Evolutionary conservation across 1,140 invertebrate genomes (phyloP), one percentile per base, ranked within the genome.

Genomic region (Eciton burchellii): DNA sequence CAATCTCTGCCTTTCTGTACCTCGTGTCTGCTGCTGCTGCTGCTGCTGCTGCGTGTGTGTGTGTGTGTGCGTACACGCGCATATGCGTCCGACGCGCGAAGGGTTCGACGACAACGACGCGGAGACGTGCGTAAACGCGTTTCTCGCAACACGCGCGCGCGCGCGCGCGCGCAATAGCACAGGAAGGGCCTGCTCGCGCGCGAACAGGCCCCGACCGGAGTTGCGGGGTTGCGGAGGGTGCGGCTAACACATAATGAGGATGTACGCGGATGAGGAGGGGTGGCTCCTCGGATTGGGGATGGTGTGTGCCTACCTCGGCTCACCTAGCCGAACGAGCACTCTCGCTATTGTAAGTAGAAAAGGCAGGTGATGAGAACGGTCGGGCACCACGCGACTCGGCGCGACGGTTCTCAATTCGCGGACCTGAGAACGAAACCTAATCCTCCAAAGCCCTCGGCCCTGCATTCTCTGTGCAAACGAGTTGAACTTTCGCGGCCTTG

Each of bases 361-460:
- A 90, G 91, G 93, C 93, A 94, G 93, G 93, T 94, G 93, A 94
- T 93, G 93, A 92, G 91, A 92, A 94, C 93, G 92, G 92, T 93
- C 93, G 92, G n/a, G 89, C 83, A 93, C 91, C 92, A 93, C 91
- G 91, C 92, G 93, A 94, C 92, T 93, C 89, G 82, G 73, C 72
- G 54, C 87, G 83, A 89, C 52, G 92, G 92, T 93, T 92, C 91
- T 93, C 92, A 93, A 89, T 86, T 63, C 62, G 65, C 47, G 83
- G 63, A 86, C 82, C 74, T 24, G 63, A 19, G 6, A 70, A 45
- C 52, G 49, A 68, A 70, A 68, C 21, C 24, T 29, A 35, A 70
- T 43, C 52, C 41, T 45, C 0, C 26, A 35, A 35, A 35, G 49
- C 16, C 14, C 26, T 43, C 5, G 5, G 35, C 9, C 29, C 70